Percentiles rank a stretch among this genome's conserved stretches.
These are phyloP conservation scores for Psococerastis gibbosa DNA, from an alignment of 2,888 invertebrate genomes.

Conservation along the genomic window DNA sequence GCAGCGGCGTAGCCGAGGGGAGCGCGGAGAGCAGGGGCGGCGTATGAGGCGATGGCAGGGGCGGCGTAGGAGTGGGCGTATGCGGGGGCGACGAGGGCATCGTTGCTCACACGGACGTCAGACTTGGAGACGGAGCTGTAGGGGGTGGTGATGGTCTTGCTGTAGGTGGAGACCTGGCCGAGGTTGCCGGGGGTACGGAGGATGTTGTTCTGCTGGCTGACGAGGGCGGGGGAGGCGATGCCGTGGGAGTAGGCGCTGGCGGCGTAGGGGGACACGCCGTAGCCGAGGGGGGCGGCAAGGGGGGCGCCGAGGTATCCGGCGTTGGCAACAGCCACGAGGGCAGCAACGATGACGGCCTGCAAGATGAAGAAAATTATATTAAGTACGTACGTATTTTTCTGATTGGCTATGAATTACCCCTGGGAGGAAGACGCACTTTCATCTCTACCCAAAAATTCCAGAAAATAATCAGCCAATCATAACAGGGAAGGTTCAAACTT, in stretches of 20 bases:
- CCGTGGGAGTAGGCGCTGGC: constrained; percentile 19
- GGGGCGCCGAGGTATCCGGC: constrained; percentile 17
- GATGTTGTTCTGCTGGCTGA: constrained; percentile 17
- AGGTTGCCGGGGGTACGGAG: constrained; percentile 17
- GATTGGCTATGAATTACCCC: no score
- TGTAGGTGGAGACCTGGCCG: constrained; percentile 17
- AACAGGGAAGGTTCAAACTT: no score
- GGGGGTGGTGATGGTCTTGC: constrained; percentile 18
- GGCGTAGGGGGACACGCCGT: no score
- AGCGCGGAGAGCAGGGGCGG: no score
- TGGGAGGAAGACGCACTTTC: no score
- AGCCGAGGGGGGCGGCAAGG: constrained; percentile 30
- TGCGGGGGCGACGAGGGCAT: constrained; percentile 25
- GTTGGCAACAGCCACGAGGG: constrained; percentile 16
- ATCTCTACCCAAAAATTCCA: no score
- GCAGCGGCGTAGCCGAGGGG: no score
- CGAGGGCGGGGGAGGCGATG: constrained; percentile 16
- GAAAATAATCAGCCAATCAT: no score
- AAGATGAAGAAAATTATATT: no score
- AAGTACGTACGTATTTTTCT: no score
- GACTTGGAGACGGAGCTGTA: constrained; percentile 18
- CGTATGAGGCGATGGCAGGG: constrained; percentile 16
- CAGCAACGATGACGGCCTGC: no score
- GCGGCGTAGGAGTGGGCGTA: constrained; percentile 19
- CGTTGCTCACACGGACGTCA: constrained; percentile 18